Evolutionary conservation across 2,888 invertebrate genomes (phyloP), one percentile per base, ranked within the genome.

Genomic region (Sclerodermus sp.): DNA sequence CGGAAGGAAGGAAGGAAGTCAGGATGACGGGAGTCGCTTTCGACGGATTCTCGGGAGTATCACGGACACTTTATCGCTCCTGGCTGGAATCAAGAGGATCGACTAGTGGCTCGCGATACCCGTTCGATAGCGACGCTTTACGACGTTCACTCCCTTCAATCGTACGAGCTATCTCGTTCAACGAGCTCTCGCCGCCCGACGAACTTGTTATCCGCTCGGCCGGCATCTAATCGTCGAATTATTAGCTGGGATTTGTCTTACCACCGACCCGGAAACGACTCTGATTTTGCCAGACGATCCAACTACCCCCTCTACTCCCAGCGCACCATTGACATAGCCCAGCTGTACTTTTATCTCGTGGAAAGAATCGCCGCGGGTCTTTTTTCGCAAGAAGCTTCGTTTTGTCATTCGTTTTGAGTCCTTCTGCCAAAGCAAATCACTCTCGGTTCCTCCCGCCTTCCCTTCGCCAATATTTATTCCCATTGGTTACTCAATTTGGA

Each of bases 21-120:
- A 29, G 18, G 34, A 23, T n/a, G 39, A 16, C 18, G 13, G 44
- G 36, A 23, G 23, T n/a, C 17, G n/a, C 34, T 15, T 29, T 15
- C 37, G 38, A n/a, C 18, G 45, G 36, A 42, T 45, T 41, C 39
- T 14, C 37, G 40, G 49, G 48, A 55, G 57, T 44, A 60, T 65
- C 60, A 54, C 49, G 62, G 58, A 41, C 52, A 45, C 47, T 64
- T 68, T 69, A 71, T 68, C 69, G 53, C 51, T 23, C 8, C 49
- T 45, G 42, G 45, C 52, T 57, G 47, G 58, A 53, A 66, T 67
- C 61, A 53, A 53, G 51, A 51, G 56, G 57, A 57, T 67, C 58
- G 58, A 56, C 60, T 63, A 23, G 47, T 39, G 31, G 38, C 18
- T 47, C 42, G 51, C 58, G 60, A 67, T 62, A 62, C 57, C 52